Percentiles rank a stretch among this genome's conserved stretches.
These are phyloP conservation scores for Benthosema pterotum DNA, from an alignment of 2,797 vertebrate genomes.

Conservation along the genomic window DNA sequence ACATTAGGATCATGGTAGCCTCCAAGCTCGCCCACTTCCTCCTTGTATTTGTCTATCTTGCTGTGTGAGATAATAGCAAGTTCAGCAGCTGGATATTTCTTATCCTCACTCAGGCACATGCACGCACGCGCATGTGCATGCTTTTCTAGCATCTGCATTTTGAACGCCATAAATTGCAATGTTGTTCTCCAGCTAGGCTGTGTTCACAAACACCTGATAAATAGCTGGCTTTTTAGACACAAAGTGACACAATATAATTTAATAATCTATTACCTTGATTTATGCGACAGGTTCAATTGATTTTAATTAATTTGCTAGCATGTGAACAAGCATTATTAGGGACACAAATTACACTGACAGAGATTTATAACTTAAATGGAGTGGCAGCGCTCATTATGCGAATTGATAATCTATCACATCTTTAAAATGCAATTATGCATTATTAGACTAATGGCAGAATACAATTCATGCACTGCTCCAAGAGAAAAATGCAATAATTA, in stretches of 20 bases:
- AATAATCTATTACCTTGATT: conserved; percentile 74
- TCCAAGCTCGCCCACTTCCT: not conserved
- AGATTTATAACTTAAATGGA: conserved; percentile 77
- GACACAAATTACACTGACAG: conserved; percentile 74
- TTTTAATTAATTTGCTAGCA: conserved; percentile 77
- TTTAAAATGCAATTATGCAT: conserved; percentile 83
- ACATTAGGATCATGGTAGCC: not conserved
- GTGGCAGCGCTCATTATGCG: conserved; percentile 72
- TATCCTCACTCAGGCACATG: not conserved
- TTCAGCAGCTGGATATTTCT: not conserved
- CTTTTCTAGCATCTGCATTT: not conserved
- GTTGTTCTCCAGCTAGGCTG: conserved; percentile 4
- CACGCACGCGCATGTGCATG: no score
- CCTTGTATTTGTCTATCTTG: not conserved
- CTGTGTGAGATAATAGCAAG: not conserved
- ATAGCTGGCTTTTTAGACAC: conserved; percentile 55
- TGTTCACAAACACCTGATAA: conserved; percentile 57
- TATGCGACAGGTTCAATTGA: conserved; percentile 75
- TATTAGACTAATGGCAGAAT: conserved; percentile 77
- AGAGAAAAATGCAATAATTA: conserved; percentile 52
- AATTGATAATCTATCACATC: conserved; percentile 80
- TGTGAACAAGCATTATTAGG: conserved; percentile 75
- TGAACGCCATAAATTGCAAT: conserved; percentile 1
- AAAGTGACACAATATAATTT: conserved; percentile 64
- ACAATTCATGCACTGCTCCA: conserved; percentile 67